Percentiles rank a stretch among this genome's conserved stretches.
Conservation (phyloP, 2,888 invertebrate genomes). For the Hydroisotoma schaefferi region DNA sequence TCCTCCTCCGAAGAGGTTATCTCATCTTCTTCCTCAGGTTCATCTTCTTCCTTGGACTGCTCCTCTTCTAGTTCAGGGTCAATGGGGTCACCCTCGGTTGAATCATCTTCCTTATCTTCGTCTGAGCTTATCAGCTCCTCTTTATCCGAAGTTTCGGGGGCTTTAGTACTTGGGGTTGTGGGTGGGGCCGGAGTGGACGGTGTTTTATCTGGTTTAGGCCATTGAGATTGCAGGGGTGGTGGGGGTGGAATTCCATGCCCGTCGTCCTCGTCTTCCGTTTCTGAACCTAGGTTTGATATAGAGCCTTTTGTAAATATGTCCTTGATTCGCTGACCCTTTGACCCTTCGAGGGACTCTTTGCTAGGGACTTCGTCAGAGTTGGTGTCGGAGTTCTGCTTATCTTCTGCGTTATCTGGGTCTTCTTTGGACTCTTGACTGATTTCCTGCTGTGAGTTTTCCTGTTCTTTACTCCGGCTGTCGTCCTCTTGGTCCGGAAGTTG, state of each 20-base stretch:
- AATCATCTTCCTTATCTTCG: not conserved
- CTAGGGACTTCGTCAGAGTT: not conserved
- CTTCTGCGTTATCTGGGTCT: slow-evolving; percentile 7
- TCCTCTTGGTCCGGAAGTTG: not conserved
- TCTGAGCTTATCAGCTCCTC: not conserved
- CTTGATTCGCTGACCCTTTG: not conserved
- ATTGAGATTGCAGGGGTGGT: slow-evolving; percentile 9
- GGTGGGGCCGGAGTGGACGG: slow-evolving; percentile 8
- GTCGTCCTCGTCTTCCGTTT: not conserved
- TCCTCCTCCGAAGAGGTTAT: slow-evolving; percentile 22
- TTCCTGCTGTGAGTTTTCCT: no score
- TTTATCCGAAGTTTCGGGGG: not conserved
- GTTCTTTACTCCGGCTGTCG: not conserved
- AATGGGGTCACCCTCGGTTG: slow-evolving; percentile 1
- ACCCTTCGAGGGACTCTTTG: not conserved
- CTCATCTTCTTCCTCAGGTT: slow-evolving; percentile 22
- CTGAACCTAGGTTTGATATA: not conserved
- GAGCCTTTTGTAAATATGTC: not conserved
- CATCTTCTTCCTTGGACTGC: slow-evolving; percentile 10
- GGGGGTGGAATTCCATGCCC: not conserved
- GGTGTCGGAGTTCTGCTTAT: not conserved
- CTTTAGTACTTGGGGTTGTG: slow-evolving; percentile 1
- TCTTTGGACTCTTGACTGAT: no score
- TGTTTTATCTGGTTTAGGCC: not conserved
- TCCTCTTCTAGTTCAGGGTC: slow-evolving; percentile 11